phyloP scores from a whole-genome alignment of 2,888 invertebrate genomes.

The Junonia oenone region DNA sequence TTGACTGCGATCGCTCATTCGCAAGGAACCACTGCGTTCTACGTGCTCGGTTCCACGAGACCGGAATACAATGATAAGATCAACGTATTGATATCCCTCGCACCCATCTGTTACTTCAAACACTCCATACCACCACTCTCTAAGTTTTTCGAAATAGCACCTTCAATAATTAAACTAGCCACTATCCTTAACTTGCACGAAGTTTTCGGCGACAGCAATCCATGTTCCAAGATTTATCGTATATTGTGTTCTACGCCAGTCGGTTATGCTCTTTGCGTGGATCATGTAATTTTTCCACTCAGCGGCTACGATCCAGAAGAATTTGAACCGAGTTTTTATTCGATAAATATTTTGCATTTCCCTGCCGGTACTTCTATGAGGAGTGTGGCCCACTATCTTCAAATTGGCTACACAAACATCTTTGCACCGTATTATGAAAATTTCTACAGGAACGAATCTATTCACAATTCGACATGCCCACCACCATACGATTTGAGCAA shows the following conservation, averaged over 20 bases:
- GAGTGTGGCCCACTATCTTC: too few species aligned
- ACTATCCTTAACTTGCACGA: slow-evolving; percentile 21
- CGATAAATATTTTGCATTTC: too few species aligned
- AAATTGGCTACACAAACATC: slow-evolving; percentile 32
- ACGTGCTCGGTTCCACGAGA: too few species aligned
- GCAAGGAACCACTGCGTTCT: too few species aligned
- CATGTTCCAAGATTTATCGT: neutral
- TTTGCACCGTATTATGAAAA: slow-evolving; percentile 46
- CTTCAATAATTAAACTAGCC: slow-evolving; percentile 17
- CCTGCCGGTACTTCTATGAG: too few species aligned
- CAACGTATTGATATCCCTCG: slow-evolving; percentile 68
- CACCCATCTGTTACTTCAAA: slow-evolving; percentile 72
- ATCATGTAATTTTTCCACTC: slow-evolving; percentile 9
- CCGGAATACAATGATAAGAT: too few species aligned
- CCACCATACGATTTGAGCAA: slow-evolving; percentile 44
- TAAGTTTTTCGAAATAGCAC: slow-evolving; percentile 39
- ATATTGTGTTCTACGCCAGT: slow-evolving; percentile 18
- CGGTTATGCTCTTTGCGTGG: slow-evolving; percentile 23
- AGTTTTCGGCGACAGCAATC: slow-evolving; percentile 19
- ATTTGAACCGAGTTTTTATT: slow-evolving; percentile 31
- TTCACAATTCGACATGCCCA: slow-evolving; percentile 36
- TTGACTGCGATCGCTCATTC: slow-evolving; percentile 84
- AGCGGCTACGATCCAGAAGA: slow-evolving; percentile 30
- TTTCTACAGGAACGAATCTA: slow-evolving; percentile 29
- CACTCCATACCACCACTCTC: slow-evolving; percentile 41